Base-by-base conservation (phyloP, 64 coral and sea anemone genomes). In the Stichodactyla helianthus region DNA sequence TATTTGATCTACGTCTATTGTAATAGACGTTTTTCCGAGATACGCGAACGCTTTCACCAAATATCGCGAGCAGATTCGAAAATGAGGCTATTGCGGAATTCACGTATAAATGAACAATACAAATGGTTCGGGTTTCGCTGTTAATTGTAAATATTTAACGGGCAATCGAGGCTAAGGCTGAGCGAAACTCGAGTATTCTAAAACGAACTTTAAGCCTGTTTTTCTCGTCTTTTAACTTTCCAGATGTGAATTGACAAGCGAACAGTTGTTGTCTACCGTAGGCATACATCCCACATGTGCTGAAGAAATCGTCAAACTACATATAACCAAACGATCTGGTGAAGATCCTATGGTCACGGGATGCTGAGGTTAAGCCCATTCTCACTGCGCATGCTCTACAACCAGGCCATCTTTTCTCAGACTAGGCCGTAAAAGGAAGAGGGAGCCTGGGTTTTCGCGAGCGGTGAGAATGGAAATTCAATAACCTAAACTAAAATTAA, bases 251-350 rank as follows among this genome's bases (percentile, higher is more conserved):
- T 67, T 98, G 11, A 92, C 89, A 2, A 86, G 82, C 84, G 31
- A 81, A 5, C 80, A 56, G 54, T 74, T 98, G 17, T 87, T 70
- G 1, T 89, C 89, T 0, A 98, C 92, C 44, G 90, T 98, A 25
- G 95, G 95, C 19, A 94, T 98, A 74, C 95, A 98, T 55, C 95
- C 95, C 35, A 98, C 92, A 44, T 89, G 95, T 61, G 95, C 95
- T 50, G 95, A 98, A 88, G 95, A 94, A 55, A 23, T 98, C 52
- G 95, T 98, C 6, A 98, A 94, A 64, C 64, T 98, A 68, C 89
- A 94, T 88, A 98, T 98, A 79, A 98, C 95, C 52, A 98, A 98
- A 67, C 87, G 95, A 10, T 98, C 95, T 55, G 95, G 95, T 64
- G 89, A 89, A 15, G 93, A 98, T 26, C 95, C 95, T 1, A 94